Percentiles rank a stretch among this genome's conserved stretches.
These are phyloP conservation scores for Drosophila infuscata DNA, from an alignment of 2,888 invertebrate genomes.

Conservation along the genomic window DNA sequence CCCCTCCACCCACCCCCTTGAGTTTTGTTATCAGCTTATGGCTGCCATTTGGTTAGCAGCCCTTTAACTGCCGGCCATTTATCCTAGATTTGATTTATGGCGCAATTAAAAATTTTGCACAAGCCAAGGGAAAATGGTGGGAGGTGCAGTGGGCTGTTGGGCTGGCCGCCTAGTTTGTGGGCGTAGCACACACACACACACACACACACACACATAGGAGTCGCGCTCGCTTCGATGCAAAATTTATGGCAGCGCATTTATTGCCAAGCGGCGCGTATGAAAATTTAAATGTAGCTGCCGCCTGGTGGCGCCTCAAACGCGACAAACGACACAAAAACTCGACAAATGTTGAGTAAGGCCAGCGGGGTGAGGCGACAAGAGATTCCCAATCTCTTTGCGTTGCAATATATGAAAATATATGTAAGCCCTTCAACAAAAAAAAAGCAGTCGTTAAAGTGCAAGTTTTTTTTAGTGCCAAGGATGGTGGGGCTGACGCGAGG, in stretches of 20 bases:
- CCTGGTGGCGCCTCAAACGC: slow-evolving; percentile 40
- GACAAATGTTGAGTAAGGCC: slow-evolving; percentile 1
- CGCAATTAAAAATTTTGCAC: slow-evolving; percentile 73
- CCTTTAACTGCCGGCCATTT: slow-evolving; percentile 77
- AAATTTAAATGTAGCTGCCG: slow-evolving; percentile 68
- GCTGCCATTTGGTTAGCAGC: slow-evolving; percentile 80
- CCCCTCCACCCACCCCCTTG: neutral
- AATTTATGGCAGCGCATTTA: slow-evolving; percentile 76
- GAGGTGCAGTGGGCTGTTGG: neutral
- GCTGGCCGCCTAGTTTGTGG: slow-evolving; percentile 1
- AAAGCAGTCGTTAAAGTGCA: slow-evolving; percentile 55
- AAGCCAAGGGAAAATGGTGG: slow-evolving; percentile 11
- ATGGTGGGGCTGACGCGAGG: slow-evolving; percentile 29
- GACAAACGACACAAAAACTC: slow-evolving; percentile 15
- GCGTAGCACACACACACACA: slow-evolving; percentile 21
- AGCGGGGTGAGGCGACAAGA: neutral
- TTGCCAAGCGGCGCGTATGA: slow-evolving; percentile 58
- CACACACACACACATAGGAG: slow-evolving; percentile 30
- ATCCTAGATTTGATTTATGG: slow-evolving; percentile 78
- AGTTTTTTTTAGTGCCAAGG: slow-evolving; percentile 48
- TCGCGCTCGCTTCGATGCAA: slow-evolving; percentile 60
- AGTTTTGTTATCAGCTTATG: slow-evolving; percentile 73
- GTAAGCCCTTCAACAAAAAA: slow-evolving; percentile 21
- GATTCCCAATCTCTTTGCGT: slow-evolving; percentile 37
- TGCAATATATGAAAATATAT: slow-evolving; percentile 33